Conservation (phyloP, 1,140 invertebrate genomes). For the Pseudomyrmex pallidus region DNA sequence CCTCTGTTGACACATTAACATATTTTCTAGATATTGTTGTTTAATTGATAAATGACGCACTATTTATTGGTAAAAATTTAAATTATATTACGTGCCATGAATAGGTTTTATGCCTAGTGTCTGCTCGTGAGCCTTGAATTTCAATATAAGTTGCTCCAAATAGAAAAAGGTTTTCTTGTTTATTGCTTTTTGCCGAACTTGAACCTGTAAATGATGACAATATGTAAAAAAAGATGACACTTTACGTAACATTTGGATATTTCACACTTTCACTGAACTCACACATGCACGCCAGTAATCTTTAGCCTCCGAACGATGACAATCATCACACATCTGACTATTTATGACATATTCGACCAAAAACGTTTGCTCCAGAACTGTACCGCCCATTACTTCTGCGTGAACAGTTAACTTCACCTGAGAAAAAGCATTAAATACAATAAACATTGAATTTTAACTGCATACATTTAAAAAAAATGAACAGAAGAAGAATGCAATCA, state of each 20-base stretch:
- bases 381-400: slow-evolving; percentile 94
- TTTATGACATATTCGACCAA: slow-evolving; percentile 96
- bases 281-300: slow-evolving; percentile 98
- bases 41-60: too few species aligned
- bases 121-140: slow-evolving; percentile 96
- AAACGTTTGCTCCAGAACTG: slow-evolving; percentile 96
- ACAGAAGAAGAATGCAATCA: background rate
- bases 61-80: too few species aligned
- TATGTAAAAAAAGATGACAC: slow-evolving; percentile 22
- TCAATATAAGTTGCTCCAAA: slow-evolving; percentile 98
- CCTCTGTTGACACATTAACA: slow-evolving; percentile 88
- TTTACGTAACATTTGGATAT: slow-evolving; percentile 4
- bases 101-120: slow-evolving; percentile 97
- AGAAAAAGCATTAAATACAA: slow-evolving; percentile 62
- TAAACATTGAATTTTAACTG: background rate
- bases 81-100: slow-evolving; percentile 88
- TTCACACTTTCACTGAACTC: slow-evolving; percentile 76
- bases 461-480: slow-evolving; percentile 29
- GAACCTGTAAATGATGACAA: slow-evolving; percentile 86
- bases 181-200: slow-evolving; percentile 93
- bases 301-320: slow-evolving; percentile 98
- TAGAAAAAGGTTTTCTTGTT: slow-evolving; percentile 99
- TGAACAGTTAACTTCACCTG: slow-evolving; percentile 98
- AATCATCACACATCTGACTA: slow-evolving; percentile 98
- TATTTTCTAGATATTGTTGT: slow-evolving; percentile 34